Evolutionary conservation across 2,113 vertebrate species (phyloP).

Genomic region (Antechinus stuartii): DNA sequence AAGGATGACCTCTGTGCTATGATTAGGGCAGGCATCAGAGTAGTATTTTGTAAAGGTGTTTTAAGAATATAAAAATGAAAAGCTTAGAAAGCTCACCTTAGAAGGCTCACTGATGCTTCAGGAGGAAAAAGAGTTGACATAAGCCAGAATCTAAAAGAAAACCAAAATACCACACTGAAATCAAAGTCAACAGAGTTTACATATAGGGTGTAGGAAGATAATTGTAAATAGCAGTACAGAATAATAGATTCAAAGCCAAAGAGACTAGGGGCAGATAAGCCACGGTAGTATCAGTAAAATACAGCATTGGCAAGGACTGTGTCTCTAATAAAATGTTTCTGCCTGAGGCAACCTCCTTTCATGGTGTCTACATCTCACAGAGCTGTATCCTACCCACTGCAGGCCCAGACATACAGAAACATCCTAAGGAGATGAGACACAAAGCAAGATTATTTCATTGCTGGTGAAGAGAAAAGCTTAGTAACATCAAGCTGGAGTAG

Average conservation of each 20-base stretch:
- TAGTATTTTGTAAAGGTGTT: neutral
- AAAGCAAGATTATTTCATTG: neutral
- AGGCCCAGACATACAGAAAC: neutral
- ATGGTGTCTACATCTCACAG: neutral
- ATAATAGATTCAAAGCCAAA: neutral
- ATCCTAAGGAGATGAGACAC: neutral
- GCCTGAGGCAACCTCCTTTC: neutral
- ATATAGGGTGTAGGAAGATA: neutral
- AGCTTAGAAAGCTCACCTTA: neutral
- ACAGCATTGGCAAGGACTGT: neutral
- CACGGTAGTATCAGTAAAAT: neutral
- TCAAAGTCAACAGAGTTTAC: neutral
- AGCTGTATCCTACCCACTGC: neutral
- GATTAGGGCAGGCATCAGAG: neutral
- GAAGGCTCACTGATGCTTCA: neutral
- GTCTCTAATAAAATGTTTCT: neutral
- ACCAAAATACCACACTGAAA: neutral
- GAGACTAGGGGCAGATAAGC: neutral
- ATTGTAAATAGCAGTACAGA: neutral
- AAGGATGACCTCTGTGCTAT: neutral
- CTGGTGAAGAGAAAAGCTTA: neutral
- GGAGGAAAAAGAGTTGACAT: neutral
- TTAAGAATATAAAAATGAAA: neutral
- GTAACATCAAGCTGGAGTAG: neutral
- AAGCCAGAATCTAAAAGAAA: neutral